Evolutionary conservation across 1,140 invertebrate genomes (phyloP).

Genomic region (Pseudomyrmex sp.): DNA sequence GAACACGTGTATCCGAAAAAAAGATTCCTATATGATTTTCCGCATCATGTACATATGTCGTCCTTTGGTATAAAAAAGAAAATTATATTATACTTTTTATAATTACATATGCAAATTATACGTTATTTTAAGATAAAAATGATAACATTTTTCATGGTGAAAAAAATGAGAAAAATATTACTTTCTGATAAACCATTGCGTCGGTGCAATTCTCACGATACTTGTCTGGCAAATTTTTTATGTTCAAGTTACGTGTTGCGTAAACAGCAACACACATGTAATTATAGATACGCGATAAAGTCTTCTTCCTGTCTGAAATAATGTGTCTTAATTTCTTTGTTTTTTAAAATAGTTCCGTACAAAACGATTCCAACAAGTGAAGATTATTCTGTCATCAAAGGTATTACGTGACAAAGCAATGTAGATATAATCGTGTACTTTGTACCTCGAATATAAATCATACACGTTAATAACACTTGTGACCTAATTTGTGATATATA

Average conservation of each 20-base stretch:
- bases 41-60: constrained; percentile 10
- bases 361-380: background rate
- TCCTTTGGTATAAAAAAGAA: background rate
- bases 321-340: background rate
- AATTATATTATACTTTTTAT: constrained; percentile 13
- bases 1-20: constrained; percentile 38
- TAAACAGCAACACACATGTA: background rate
- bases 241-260: background rate
- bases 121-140: no score
- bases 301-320: background rate
- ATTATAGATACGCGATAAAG: background rate
- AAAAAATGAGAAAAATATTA: background rate
- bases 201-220: no score
- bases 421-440: background rate
- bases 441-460: background rate
- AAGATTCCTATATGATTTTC: constrained; percentile 37
- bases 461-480: background rate
- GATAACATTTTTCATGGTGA: background rate
- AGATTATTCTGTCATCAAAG: background rate
- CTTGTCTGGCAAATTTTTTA: no score
- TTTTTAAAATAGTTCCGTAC: background rate
- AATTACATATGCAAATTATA: background rate
- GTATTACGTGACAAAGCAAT: background rate
- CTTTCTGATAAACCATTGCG: no score
- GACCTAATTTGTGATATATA: background rate